Base-by-base conservation (phyloP, 2,888 invertebrate species). In the Schizaphis graminum region DNA sequence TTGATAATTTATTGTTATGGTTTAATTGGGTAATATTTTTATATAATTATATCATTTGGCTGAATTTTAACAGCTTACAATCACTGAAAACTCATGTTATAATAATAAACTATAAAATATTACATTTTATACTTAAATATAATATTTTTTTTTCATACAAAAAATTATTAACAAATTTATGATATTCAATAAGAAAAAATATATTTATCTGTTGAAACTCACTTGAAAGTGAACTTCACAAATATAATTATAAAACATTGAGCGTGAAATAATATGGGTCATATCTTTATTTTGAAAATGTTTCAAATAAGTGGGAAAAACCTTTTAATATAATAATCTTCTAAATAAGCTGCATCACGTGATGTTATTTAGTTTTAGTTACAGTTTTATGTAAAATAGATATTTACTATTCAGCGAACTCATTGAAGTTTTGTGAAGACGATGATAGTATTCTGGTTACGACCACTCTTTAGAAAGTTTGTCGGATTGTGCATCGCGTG, bases 331-430 rank as follows among this genome's bases (percentile, higher is more conserved):
- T 86, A 86, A n/a, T 86, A 47, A 86, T 86, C 47, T 86, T 86
- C 47, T 86, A 47, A 47, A 86, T 85, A 44, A 44, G 28, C 44
- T 16, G 47, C 35, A 88, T 11, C n/a, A 24, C 24, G 56, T 53
- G 56, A 35, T 88, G 53, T 44, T 44, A 89, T 89, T 89, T 57
- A 57, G 41, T 57, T 89, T 89, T 13, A 8, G 61, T 49, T 53
- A 35, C 26, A 41, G 53, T 91, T 91, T 77, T 77, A 91, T 77
- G 49, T 77, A 91, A 77, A 91, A 91, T 53, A 77, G 91, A 91
- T 53, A 77, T 77, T 77, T 77, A 77, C 77, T 35, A 77, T 86
- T 77, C 77, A 26, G 49, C 41, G 26, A 77, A 77, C 91, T 77
- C 49, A 35, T 35, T 77, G 77, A 53, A 91, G 91, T 91, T 91